These are phyloP conservation scores for Heliconius hermathena DNA, from an alignment of 1,140 invertebrate genomes.

Conservation along the genomic window DNA sequence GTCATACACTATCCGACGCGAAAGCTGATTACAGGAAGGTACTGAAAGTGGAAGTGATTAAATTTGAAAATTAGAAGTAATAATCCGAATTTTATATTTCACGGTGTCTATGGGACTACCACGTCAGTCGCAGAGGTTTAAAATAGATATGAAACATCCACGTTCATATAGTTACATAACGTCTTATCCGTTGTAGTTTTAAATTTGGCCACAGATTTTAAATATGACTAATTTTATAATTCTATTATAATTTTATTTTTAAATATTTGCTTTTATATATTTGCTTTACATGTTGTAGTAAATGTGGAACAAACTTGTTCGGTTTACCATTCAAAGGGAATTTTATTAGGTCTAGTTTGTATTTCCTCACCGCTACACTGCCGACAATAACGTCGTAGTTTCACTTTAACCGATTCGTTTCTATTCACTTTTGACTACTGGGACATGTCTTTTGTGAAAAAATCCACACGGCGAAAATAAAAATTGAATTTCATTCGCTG, in stretches of 20 bases:
- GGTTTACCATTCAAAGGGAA: constrained; percentile 15
- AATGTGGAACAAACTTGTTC: background rate
- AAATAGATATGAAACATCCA: too few relatives aligned
- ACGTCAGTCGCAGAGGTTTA: too few relatives aligned
- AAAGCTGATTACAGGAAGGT: too few relatives aligned
- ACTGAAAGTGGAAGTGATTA: too few relatives aligned
- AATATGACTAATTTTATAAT: background rate
- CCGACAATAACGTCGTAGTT: background rate
- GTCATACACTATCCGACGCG: too few relatives aligned
- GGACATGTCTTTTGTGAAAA: constrained; percentile 11
- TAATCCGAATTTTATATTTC: too few relatives aligned
- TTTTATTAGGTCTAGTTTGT: background rate
- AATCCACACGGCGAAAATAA: background rate
- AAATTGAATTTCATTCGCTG: background rate
- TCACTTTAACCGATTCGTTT: constrained; percentile 15
- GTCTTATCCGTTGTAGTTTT: background rate
- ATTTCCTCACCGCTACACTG: background rate
- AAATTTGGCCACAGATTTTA: background rate
- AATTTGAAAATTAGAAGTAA: too few relatives aligned
- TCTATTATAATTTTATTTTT: background rate
- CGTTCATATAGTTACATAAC: background rate
- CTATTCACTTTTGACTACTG: constrained; percentile 3
- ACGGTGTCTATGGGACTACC: too few relatives aligned
- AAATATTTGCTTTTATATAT: background rate
- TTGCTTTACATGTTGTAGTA: background rate